Base-by-base conservation (phyloP, 1,140 invertebrate genomes). In the Mactra quadrangularis region DNA sequence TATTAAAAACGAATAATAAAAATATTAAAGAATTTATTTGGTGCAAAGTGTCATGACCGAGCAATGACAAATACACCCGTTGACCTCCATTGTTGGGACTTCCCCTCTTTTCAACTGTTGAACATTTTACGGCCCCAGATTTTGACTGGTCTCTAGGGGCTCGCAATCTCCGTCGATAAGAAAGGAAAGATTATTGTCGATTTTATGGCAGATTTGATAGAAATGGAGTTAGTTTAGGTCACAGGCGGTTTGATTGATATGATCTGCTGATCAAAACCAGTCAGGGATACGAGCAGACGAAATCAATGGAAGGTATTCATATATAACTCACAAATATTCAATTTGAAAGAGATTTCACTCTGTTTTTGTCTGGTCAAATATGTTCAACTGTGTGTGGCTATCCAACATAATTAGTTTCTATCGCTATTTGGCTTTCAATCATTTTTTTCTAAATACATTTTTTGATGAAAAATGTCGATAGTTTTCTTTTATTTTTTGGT, bases 1-100 rank as follows among this genome's bases (percentile, higher is more conserved):
- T 47, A 50, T 68, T 68, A 41, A 68, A 68, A 68, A 68, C 47
- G 29, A 50, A 68, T 68, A 47, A 68, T 68, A 38, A 68, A 47
- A 64, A 64, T 38, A 41, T 68, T 68, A 47, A 50, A 68, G 38
- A 68, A 50, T n/a, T 27, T 68, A 50, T 50, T 68, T 68, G n/a
- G 64, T 68, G 47, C 27, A 41, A 50, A 31, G 47, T 68, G 64
- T 68, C 64, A 68, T 68, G 64, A 68, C 64, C 64, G 64, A 13
- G 47, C 45, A 27, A 25, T 50, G 64, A 50, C 64, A 68, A 68
- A 68, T 47, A 50, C 41, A 68, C 35, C 38, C 9, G 22, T 25
- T 41, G 38, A 41, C 38, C 38, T 41, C 13, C 31, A 25, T 55
- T 4, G 7, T 50, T 41, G 25, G 45, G 33, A 15, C 15, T 27